Evolutionary conservation across 2,888 invertebrate genomes (phyloP).

Genomic region (Empis stercorea): DNA sequence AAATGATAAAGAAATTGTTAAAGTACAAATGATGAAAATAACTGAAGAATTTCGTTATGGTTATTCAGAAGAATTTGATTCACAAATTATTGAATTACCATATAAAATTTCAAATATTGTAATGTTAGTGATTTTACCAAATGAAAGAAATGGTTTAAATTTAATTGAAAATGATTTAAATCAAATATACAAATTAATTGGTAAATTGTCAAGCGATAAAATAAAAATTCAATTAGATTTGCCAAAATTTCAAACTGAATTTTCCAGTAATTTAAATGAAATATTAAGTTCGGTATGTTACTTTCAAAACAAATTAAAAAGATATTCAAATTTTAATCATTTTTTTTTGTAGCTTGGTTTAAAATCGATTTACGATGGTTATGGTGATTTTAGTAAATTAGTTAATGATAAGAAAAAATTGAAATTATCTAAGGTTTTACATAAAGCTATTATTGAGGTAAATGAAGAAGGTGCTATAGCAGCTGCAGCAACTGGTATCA

Average conservation of each 20-base stretch:
- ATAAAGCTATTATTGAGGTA: constrained; percentile 78
- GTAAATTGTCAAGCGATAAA: not conserved
- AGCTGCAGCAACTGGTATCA: constrained; percentile 56
- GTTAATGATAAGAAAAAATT: constrained; percentile 33
- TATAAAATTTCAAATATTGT: too few relatives aligned
- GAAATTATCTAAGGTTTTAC: constrained; percentile 58
- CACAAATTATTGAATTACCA: too few relatives aligned
- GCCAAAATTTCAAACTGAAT: constrained; percentile 68
- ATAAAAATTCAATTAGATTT: constrained; percentile 25
- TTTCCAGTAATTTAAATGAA: constrained; percentile 44
- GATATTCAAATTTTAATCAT: too few relatives aligned
- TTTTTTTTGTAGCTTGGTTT: constrained; percentile 55
- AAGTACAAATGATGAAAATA: too few relatives aligned
- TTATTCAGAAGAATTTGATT: too few relatives aligned
- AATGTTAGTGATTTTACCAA: too few relatives aligned
- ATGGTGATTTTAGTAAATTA: constrained; percentile 50
- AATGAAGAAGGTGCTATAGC: constrained; percentile 83
- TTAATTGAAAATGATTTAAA: not conserved
- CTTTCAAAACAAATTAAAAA: not conserved
- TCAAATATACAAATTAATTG: not conserved
- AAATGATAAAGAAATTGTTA: too few relatives aligned
- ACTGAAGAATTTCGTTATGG: too few relatives aligned
- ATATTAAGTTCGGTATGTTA: constrained; percentile 41
- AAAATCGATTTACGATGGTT: constrained; percentile 44
- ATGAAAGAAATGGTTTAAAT: too few relatives aligned